Evolutionary conservation across 1,140 invertebrate species (phyloP), one percentile per base, ranked within the genome.

Genomic region (Ephestia elutella): DNA sequence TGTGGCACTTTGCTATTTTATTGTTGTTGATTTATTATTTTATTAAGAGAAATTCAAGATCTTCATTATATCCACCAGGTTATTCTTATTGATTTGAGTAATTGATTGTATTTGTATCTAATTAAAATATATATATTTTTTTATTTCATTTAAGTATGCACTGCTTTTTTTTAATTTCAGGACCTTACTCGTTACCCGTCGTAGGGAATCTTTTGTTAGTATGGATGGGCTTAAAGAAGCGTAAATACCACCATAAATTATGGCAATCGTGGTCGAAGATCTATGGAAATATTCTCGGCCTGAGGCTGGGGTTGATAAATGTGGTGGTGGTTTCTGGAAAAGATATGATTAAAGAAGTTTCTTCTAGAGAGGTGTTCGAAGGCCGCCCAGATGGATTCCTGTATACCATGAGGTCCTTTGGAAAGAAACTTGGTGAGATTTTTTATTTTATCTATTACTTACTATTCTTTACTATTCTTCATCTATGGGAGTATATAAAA

Each of bases 381-480:
- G 93, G 92, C 3, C 89, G 94, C 59, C 94, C 94, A 0, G 90
- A 93, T 74, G 93, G 93, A 54, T 93, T 93, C 65, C 92, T 93
- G 70, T 93, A 93, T 61, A 80, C 89, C 30, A 78, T 93, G 18
- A 83, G 93, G 62, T 88, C 92, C 0, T 92, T 92, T 66, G 92
- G 92, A 19, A 90, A 92, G 73, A 89, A 92, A 77, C 82, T 90
- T 65, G 93, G 93, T 94, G 80, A 79, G 77, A 75, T 49, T 49
- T 53, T 30, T 48, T 59, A 38, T 56, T 17, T 17, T 56, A 53
- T 4, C 7, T 15, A 18, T 53, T n/a, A 7, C 21, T 8, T 21
- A 10, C 8, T 18, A 49, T 18, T 49, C n/a, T n/a, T n/a, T n/a
- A n/a, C n/a, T n/a, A n/a, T n/a, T n/a, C n/a, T n/a, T n/a, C n/a